phyloP scores from a whole-genome alignment of 1,140 invertebrate species.

The Lordiphosa clarofinis region DNA sequence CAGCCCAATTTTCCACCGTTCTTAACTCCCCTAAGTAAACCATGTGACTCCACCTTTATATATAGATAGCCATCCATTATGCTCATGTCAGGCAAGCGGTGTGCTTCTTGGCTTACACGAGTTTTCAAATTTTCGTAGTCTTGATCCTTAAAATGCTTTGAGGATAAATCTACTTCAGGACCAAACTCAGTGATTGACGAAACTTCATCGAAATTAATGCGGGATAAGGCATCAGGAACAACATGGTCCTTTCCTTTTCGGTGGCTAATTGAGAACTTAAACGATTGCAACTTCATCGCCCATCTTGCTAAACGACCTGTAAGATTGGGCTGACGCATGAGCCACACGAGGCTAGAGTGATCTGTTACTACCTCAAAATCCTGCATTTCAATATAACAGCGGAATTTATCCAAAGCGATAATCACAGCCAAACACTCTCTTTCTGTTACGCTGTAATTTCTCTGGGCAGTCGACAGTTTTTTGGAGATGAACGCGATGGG shows the following conservation, averaged over 20 bases:
- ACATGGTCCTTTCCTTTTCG: constrained; percentile 12
- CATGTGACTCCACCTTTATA: too few relatives aligned
- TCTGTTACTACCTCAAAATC: constrained; percentile 14
- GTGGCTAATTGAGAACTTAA: constrained; percentile 2
- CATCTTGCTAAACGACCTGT: constrained; percentile 6
- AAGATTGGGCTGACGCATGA: constrained; percentile 13
- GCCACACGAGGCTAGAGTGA: constrained; percentile 7
- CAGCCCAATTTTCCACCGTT: too few relatives aligned
- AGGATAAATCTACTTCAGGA: constrained; percentile 12
- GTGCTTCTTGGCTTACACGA: not conserved
- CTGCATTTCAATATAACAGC: constrained; percentile 12
- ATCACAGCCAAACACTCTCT: constrained; percentile 4
- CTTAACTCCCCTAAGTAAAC: too few relatives aligned
- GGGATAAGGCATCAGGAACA: constrained; percentile 7
- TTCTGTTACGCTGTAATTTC: constrained; percentile 26
- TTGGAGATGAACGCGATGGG: constrained; percentile 12
- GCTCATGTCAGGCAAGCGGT: constrained; percentile 4
- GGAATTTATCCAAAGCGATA: constrained; percentile 9
- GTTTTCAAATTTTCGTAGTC: not conserved
- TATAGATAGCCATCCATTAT: constrained; percentile 1
- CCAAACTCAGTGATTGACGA: constrained; percentile 3
- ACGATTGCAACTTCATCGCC: not conserved
- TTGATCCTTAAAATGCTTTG: not conserved
- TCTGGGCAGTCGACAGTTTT: constrained; percentile 8
- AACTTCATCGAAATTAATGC: constrained; percentile 4